These are phyloP conservation scores for Pseudococcus jackbeardsleyi DNA, from an alignment of 2,888 invertebrate genomes.

Conservation along the genomic window DNA sequence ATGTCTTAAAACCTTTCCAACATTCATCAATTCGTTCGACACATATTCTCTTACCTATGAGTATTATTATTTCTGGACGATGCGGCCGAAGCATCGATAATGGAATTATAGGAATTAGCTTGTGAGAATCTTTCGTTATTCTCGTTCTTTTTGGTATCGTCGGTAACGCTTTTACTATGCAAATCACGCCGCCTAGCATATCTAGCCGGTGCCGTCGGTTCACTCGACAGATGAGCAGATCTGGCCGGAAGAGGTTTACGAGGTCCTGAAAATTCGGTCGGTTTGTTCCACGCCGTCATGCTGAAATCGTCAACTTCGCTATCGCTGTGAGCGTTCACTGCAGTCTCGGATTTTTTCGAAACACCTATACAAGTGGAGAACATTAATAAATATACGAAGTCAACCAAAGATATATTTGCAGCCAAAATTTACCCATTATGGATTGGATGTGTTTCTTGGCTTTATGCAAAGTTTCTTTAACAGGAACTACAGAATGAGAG, in stretches of 20 bases:
- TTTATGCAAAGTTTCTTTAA: conserved; percentile 70
- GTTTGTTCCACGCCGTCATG: conserved; percentile 66
- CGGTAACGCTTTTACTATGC: conserved; percentile 71
- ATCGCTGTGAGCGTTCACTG: conserved; percentile 71
- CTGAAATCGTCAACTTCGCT: conserved; percentile 71
- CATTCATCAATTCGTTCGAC: neutral
- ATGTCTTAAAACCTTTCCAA: too few relatives aligned
- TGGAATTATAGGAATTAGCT: conserved; percentile 48
- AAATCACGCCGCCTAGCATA: conserved; percentile 68
- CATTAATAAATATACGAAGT: neutral
- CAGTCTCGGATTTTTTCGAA: conserved; percentile 55
- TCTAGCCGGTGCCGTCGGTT: conserved; percentile 66
- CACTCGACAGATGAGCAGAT: conserved; percentile 66
- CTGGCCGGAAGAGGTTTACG: conserved; percentile 65
- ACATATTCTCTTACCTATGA: conserved; percentile 13
- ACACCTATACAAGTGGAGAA: conserved; percentile 40
- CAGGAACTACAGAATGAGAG: conserved; percentile 71
- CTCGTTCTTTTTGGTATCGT: conserved; percentile 70
- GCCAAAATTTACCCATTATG: conserved; percentile 68
- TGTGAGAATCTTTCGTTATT: conserved; percentile 19
- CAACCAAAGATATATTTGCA: neutral
- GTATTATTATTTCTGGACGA: conserved; percentile 11
- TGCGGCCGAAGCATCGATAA: conserved; percentile 42
- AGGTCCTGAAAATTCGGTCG: conserved; percentile 60
- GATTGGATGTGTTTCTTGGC: conserved; percentile 72